Conservation (phyloP, 2,888 invertebrate species). For the Lottia gigantea region DNA sequence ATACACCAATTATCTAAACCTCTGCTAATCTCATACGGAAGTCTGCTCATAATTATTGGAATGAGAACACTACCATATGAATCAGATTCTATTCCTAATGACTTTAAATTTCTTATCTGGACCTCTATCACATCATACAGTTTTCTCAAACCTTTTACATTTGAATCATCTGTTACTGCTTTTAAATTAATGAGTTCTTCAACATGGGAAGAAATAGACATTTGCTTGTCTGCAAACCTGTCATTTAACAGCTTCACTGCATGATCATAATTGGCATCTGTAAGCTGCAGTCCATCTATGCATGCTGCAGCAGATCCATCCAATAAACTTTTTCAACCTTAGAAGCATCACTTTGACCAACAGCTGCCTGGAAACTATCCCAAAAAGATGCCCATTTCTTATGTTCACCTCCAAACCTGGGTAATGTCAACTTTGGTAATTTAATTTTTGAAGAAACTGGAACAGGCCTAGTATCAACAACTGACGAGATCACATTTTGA, state of each 20-base stretch:
- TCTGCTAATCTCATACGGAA: background rate
- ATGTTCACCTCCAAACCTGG: background rate
- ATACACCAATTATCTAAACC: background rate
- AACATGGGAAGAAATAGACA: background rate
- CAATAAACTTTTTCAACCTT: background rate
- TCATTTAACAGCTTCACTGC: background rate
- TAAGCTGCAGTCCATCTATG: background rate
- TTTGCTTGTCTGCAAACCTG: background rate
- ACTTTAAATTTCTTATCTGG: background rate
- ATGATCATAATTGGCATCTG: background rate
- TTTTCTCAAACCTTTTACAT: background rate
- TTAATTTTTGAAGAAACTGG: background rate
- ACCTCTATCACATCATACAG: background rate
- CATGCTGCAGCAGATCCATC: background rate
- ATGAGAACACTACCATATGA: background rate
- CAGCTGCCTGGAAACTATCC: background rate
- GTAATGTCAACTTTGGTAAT: background rate
- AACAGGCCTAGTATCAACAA: no score
- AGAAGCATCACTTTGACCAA: background rate
- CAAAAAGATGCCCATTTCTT: background rate
- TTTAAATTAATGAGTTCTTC: background rate
- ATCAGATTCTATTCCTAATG: background rate
- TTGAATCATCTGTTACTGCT: background rate
- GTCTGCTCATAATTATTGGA: background rate
- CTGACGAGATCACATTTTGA: no score